Evolutionary conservation across 2,888 invertebrate genomes (phyloP).

Genomic region (Itoplectis maculator): DNA sequence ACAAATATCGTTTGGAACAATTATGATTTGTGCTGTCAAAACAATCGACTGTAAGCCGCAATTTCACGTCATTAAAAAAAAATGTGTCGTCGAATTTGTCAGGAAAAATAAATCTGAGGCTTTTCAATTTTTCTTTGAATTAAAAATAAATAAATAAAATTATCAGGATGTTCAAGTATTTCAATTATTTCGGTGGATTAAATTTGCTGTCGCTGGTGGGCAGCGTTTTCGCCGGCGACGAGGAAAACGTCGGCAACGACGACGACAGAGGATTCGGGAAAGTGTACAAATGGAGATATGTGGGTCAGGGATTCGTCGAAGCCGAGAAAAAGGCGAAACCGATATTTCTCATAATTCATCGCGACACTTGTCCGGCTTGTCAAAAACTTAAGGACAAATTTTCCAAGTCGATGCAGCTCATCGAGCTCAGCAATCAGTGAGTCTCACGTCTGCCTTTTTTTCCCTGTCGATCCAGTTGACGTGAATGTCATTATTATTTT

Average conservation of each 20-base stretch:
- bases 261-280: constrained; percentile 71
- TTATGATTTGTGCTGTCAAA: no score
- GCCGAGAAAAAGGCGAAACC: constrained; percentile 84
- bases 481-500: background rate
- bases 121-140: background rate
- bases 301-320: constrained; percentile 73
- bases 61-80: no score
- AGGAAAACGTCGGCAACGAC: constrained; percentile 48
- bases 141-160: constrained; percentile 8
- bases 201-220: constrained; percentile 65
- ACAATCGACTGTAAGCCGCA: no score
- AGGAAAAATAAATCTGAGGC: no score
- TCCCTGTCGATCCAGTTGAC: background rate
- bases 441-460: constrained; percentile 6
- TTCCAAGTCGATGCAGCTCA: constrained; percentile 86
- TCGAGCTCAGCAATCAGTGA: constrained; percentile 85
- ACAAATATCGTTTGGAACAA: no score
- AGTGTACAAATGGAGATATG: constrained; percentile 74
- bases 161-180: constrained; percentile 65
- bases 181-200: constrained; percentile 68
- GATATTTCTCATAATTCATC: constrained; percentile 89
- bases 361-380: constrained; percentile 89
- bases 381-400: constrained; percentile 88
- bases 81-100: no score
- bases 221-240: constrained; percentile 46